Conservation (phyloP, 2,113 vertebrate species). For the Numida meleagris region DNA sequence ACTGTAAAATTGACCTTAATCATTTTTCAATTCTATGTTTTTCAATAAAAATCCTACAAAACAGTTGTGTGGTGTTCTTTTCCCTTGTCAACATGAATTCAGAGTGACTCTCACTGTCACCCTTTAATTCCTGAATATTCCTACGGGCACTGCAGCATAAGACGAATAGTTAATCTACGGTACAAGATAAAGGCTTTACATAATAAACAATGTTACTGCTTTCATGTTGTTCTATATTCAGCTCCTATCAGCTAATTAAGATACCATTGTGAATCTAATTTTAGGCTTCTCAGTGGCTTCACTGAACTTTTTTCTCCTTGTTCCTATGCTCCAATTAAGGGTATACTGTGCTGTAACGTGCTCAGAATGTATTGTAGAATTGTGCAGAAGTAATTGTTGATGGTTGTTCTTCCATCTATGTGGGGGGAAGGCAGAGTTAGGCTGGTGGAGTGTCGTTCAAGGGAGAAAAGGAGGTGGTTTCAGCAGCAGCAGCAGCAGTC, state of each 20-base stretch:
- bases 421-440: too few relatives aligned
- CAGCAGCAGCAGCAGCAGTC: rapidly evolving
- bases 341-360: neutral
- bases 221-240: neutral
- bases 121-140: neutral
- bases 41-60: slow-evolving; percentile 50
- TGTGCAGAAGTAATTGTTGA: neutral
- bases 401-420: neutral
- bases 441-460: neutral
- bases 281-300: neutral
- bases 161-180: neutral
- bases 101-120: neutral
- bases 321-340: neutral
- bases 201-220: neutral
- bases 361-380: rapidly evolving
- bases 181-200: neutral
- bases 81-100: neutral
- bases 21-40: neutral
- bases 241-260: slow-evolving; percentile 26
- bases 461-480: neutral
- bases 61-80: neutral
- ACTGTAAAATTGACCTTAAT: slow-evolving; percentile 33
- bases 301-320: neutral
- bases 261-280: neutral
- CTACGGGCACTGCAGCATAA: neutral